Evolutionary conservation across 2,888 invertebrate species (phyloP), one percentile per base, ranked within the genome.

Genomic region (Empis livida): DNA sequence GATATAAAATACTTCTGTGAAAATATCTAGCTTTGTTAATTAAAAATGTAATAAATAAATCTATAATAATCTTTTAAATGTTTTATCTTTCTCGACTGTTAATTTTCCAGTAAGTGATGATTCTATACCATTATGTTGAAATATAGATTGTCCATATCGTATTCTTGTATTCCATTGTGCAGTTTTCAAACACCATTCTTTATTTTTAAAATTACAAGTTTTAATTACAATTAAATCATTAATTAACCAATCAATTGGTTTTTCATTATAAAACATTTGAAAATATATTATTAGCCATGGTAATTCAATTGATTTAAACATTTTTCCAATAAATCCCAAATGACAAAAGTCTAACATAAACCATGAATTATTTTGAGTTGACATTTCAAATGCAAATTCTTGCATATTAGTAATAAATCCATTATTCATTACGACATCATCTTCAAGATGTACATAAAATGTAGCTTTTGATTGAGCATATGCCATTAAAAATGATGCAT

Each of bases 181-280:
- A 8, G 23, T 27, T 3, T 20, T 20, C 3, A 9, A 27, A 74
- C 20, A 20, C 20, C 20, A 73, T 56, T 76, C 73, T 62, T 86
- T 85, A 39, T 77, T 80, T 55, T 77, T n/a, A n/a, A n/a, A n/a
- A 58, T 78, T 79, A 70, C 93, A 94, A 16, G 82, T 81, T 66
- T 84, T 85, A 5, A 88, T 87, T 43, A 80, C 79, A 45, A 92
- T 74, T 53, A 90, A 78, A 63, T 89, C 83, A 59, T 92, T 90
- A 10, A 93, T 67, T 1, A 94, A 72, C 94, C 93, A 94, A 62
- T 94, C 93, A 0, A 92, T 89, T 0, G 94, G 93, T 71, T 93
- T 90, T 61, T 92, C 89, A 60, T 80, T 81, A 67, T 89, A 86
- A 65, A 94, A 93, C 76, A 93, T 82, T 59, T 93, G 79, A 57